Evolutionary conservation across 2,888 invertebrate genomes (phyloP), one percentile per base, ranked within the genome.

Genomic region (Eilema caniola): DNA sequence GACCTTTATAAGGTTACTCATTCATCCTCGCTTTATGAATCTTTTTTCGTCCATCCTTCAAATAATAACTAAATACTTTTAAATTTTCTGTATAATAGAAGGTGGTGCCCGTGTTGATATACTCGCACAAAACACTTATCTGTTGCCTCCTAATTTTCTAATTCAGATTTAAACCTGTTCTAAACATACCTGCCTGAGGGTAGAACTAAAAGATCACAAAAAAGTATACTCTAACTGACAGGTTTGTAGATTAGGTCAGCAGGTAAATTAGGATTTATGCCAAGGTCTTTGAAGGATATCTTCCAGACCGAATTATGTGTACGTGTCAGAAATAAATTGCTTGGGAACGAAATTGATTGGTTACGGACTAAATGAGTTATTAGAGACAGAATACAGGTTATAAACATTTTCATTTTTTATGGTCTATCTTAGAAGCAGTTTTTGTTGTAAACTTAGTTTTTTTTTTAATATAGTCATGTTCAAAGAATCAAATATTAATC

Each of bases 281-380:
- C 73, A 78, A 83, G 73, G 72, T 56, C 57, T 62, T 31, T 31
- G 25, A 77, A 82, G 73, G 80, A 47, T 66, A 73, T 62, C 41
- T 67, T 61, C 62, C 63, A 53, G 25, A 67, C 64, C 57, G 59
- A 56, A 73, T 72, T 66, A 62, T 66, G 65, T 68, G 68, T 71
- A 64, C 62, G 69, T 56, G 68, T 70, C 73, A 70, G 72, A 66
- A 75, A 72, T 69, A 67, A 72, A 76, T 71, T 76, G 62, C 59
- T 70, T 64, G 47, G 57, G 63, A 66, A 68, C 41, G 47, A 75
- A 80, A 76, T 75, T 66, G 81, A 76, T 82, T 82, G 66, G 67
- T 60, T 66, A 63, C 67, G 62, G 75, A 62, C 33, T 71, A 68
- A 66, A 80, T 67, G 64, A 72, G 65, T 73, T 75, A 76, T 71